Percentiles rank a stretch among this genome's conserved stretches.
Conservation (phyloP, 92 coral and sea anemone species). For the Zoanthus gigantus region DNA sequence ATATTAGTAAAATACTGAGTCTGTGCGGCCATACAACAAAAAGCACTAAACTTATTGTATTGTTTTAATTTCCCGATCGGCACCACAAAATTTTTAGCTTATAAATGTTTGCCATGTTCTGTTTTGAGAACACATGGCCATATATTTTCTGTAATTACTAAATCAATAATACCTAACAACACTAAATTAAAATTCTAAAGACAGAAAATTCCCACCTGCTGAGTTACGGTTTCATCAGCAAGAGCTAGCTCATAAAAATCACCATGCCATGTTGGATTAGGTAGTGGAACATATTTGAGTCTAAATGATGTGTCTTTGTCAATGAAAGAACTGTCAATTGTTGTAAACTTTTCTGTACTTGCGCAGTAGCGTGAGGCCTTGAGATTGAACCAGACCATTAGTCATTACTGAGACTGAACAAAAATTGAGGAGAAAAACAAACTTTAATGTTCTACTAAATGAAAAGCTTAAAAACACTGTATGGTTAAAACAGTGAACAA, state of each 20-base stretch:
- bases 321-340: constrained; percentile 15
- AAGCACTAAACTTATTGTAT: too few relatives aligned
- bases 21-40: too few relatives aligned
- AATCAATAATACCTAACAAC: neutral
- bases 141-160: too few relatives aligned
- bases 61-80: too few relatives aligned
- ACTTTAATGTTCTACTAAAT: too few relatives aligned
- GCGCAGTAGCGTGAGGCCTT: neutral
- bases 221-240: neutral
- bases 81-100: too few relatives aligned
- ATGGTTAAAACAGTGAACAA: too few relatives aligned
- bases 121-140: too few relatives aligned
- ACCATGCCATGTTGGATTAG: constrained; percentile 42
- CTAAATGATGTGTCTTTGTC: neutral
- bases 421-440: too few relatives aligned
- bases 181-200: neutral
- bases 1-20: too few relatives aligned
- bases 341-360: neutral
- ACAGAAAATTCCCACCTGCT: neutral
- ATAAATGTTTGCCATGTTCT: too few relatives aligned
- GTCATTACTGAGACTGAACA: neutral
- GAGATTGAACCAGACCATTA: neutral
- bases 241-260: neutral
- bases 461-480: too few relatives aligned
- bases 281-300: constrained; percentile 18